A percentile compares a stretch with the other conserved stretches of the same genome.
Conservation (phyloP, 2,888 invertebrate species). For the Pristionchus maxplancki region DNA sequence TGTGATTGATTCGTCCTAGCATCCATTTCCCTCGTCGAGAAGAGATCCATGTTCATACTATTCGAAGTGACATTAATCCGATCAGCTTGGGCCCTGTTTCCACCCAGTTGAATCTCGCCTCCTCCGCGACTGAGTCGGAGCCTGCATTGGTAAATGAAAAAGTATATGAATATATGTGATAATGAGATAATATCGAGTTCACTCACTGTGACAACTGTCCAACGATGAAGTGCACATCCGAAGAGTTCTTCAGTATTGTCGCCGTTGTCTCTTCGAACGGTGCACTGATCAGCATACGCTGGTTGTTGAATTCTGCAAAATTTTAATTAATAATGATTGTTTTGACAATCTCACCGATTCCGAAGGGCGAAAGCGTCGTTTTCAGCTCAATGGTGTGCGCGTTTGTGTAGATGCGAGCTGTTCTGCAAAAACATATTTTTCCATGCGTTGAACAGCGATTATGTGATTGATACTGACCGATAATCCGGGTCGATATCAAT, state of each 20-base stretch:
- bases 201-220: conserved; percentile 46
- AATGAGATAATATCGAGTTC: no score
- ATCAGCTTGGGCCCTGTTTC: background rate
- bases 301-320: conserved; percentile 45
- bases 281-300: conserved; percentile 51
- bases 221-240: conserved; percentile 38
- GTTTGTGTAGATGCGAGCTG: conserved; percentile 37
- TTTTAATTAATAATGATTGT: background rate
- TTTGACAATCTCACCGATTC: background rate
- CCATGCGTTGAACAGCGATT: background rate
- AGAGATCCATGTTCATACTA: conserved; percentile 1
- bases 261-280: conserved; percentile 48
- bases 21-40: conserved; percentile 40
- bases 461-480: background rate
- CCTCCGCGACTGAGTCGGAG: conserved; percentile 41
- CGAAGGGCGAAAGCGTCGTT: conserved; percentile 40
- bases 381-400: conserved; percentile 48
- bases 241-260: background rate
- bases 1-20: conserved; percentile 41
- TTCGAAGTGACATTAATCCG: conserved; percentile 42
- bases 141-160: background rate
- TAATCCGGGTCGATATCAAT: conserved; percentile 49
- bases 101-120: conserved; percentile 38
- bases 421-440: background rate
- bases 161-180: background rate